Evolutionary conservation across 2,797 vertebrate genomes (phyloP).

Genomic region (Benthosema pterotum): DNA sequence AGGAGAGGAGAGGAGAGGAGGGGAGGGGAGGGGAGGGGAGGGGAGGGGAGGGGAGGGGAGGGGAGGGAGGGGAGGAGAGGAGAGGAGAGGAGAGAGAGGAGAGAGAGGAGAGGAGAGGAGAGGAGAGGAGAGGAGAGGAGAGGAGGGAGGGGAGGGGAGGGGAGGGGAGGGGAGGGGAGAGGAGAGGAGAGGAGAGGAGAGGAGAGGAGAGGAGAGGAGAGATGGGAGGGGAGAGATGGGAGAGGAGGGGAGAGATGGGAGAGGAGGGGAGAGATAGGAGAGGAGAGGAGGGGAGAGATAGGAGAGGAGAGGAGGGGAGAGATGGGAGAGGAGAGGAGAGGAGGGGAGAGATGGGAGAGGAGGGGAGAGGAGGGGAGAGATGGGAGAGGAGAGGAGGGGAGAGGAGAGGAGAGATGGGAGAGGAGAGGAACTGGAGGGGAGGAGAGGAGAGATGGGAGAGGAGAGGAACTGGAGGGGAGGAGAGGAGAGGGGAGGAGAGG

Average conservation of each 20-base stretch:
- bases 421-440: background rate
- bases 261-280: conserved; percentile 15
- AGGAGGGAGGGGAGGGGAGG: background rate
- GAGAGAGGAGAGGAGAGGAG: background rate
- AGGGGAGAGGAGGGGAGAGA: background rate
- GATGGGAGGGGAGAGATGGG: background rate
- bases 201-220: conserved; percentile 2
- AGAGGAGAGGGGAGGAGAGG: conserved; percentile 6
- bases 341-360: background rate
- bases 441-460: too few species aligned
- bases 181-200: too few species aligned
- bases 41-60: too few species aligned
- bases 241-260: too few species aligned
- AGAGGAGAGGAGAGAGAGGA: background rate
- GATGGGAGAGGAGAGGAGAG: background rate
- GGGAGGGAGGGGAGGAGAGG: background rate
- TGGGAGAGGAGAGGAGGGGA: background rate
- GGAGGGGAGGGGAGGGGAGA: too few species aligned
- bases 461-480: background rate
- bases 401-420: background rate
- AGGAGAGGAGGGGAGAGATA: background rate
- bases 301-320: background rate
- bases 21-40: background rate
- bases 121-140: background rate
- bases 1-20: background rate